Conservation (phyloP, 2,888 invertebrate species). For the Physocephala rufipes region DNA sequence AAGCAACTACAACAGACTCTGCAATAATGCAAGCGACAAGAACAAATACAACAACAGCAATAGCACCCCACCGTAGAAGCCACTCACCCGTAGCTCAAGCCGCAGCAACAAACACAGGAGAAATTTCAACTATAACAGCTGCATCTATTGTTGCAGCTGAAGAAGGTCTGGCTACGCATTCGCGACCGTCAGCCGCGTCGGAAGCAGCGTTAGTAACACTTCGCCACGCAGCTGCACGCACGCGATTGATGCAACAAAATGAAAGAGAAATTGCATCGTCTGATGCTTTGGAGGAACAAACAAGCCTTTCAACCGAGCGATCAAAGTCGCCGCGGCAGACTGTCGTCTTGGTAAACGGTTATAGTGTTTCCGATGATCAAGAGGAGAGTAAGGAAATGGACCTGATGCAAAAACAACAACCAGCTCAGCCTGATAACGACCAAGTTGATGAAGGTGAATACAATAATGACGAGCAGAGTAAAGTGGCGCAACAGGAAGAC, state of each 20-base stretch:
- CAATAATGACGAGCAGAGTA: background rate
- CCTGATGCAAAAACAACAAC: constrained; percentile 16
- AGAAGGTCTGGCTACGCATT: constrained; percentile 43
- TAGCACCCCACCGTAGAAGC: constrained; percentile 27
- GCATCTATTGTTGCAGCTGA: constrained; percentile 41
- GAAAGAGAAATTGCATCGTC: constrained; percentile 51
- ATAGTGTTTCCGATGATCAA: constrained; percentile 49
- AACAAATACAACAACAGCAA: constrained; percentile 45
- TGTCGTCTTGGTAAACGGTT: constrained; percentile 60
- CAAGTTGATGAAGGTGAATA: background rate
- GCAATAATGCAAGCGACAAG: constrained; percentile 50
- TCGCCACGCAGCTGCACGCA: constrained; percentile 45
- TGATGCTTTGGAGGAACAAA: constrained; percentile 44
- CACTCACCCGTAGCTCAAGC: constrained; percentile 22
- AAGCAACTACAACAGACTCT: constrained; percentile 39
- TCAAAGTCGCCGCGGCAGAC: constrained; percentile 53
- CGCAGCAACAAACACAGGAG: too few species aligned
- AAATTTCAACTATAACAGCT: constrained; percentile 28
- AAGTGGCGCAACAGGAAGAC: background rate
- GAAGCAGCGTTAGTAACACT: constrained; percentile 38
- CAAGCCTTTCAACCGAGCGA: constrained; percentile 13
- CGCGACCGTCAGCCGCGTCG: background rate
- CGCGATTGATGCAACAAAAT: constrained; percentile 45
- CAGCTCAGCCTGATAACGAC: background rate
- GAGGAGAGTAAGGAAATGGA: constrained; percentile 40